These are phyloP conservation scores for Cyanoderma ruficeps DNA, from an alignment of 2,113 vertebrate species.

Conservation along the genomic window DNA sequence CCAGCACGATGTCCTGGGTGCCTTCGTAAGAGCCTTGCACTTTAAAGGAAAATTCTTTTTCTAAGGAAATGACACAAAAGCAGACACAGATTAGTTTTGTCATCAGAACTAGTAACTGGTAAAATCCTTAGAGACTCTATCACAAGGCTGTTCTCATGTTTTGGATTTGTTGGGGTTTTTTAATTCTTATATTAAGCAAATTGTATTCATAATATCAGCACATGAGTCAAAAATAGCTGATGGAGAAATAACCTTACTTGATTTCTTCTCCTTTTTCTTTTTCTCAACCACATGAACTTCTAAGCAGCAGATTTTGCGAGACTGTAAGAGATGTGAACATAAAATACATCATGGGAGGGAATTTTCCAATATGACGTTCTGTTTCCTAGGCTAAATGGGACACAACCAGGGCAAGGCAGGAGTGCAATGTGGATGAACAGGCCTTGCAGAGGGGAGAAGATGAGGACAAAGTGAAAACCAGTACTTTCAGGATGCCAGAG, in stretches of 20 bases:
- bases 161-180: background rate
- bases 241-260: conserved; percentile 48
- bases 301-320: conserved; percentile 65
- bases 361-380: background rate
- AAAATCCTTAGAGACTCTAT: background rate
- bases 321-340: background rate
- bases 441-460: background rate
- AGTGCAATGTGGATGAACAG: background rate
- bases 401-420: background rate
- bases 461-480: background rate
- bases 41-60: conserved; percentile 55
- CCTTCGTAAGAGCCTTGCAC: conserved; percentile 60
- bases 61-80: conserved; percentile 6
- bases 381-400: background rate
- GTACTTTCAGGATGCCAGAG: background rate
- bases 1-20: conserved; percentile 17
- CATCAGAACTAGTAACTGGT: background rate
- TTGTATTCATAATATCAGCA: background rate
- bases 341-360: background rate
- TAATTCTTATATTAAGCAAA: background rate
- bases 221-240: background rate
- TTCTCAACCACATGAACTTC: conserved; percentile 61
- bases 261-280: background rate
- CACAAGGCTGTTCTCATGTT: background rate
- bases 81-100: background rate